Base-by-base conservation (phyloP, 2,888 invertebrate genomes). In the Lacanobia wlatinum region DNA sequence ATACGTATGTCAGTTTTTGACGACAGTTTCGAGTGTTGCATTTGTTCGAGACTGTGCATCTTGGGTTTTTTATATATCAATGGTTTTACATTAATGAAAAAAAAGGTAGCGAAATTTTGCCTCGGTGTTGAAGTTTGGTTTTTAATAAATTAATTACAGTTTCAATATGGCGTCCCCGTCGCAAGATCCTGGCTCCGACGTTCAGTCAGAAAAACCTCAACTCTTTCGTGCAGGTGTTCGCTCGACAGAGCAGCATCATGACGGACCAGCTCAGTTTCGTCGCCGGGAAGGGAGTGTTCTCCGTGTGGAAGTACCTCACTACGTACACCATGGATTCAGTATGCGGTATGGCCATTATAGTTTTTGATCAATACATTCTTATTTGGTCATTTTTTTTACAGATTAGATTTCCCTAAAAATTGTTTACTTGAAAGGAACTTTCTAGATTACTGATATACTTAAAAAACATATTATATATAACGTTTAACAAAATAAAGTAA, bases 151-250 rank as follows among this genome's bases (percentile, higher is more conserved):
- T 12, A 40, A 12, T 16, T 77, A 3, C 72, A 92, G 92, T 90
- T 0, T 52, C 87, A 7, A 88, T 89, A 18, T 92, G 92, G 92
- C 90, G 90, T 3, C 87, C 87, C 0, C 90, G 92, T 9, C 90
- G 92, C n/a, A 92, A 90, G 64, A 55, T 90, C 18, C 52, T 92
- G 2, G 82, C 88, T 1, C 90, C 90, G 0, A 87, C 84, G 0
- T 90, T 91, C 70, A 85, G 85, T 1, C 79, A 84, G 4, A 90
- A 89, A 70, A 88, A 88, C 28, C 74, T 92, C 18, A 84, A 82
- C 12, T 74, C 82, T 2, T 92, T 90, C 40, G 76, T 87, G 7
- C 65, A 85, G 9, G 80, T 92, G 10, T 91, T 92, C 61, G 70
- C 78, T 5, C 70, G 73, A 0, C 89, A 91, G 64, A 88, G 88